These are phyloP conservation scores for Steinernema khuongi DNA, from an alignment of 1,140 invertebrate species.

Conservation along the genomic window DNA sequence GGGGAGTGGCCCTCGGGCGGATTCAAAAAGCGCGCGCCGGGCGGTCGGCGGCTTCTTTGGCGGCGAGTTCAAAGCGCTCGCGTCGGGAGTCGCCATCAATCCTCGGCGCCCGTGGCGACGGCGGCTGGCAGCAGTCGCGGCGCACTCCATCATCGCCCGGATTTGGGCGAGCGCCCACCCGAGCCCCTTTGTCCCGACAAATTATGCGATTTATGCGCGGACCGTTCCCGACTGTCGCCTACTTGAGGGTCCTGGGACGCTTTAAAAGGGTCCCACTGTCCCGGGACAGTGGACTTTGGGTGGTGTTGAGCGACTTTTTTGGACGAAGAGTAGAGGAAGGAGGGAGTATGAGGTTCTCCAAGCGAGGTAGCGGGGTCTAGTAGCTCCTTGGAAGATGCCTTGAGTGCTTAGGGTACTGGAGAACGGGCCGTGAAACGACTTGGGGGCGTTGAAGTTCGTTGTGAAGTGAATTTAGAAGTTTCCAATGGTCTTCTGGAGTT, in stretches of 20 bases:
- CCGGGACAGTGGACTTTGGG: no score
- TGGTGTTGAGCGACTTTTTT: no score
- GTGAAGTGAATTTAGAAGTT: no score
- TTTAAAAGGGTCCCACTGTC: no score
- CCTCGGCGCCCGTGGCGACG: neutral
- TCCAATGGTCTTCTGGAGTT: no score
- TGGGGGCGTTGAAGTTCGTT: no score
- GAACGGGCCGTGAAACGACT: no score
- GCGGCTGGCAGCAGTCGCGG: constrained; percentile 1
- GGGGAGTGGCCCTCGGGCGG: neutral
- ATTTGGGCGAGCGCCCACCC: neutral
- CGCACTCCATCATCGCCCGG: constrained; percentile 11
- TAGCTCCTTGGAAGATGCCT: no score
- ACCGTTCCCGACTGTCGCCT: neutral
- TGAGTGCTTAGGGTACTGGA: no score
- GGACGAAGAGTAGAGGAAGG: no score
- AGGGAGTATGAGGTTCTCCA: no score
- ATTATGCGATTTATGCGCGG: neutral
- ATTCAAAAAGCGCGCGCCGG: constrained; percentile 8
- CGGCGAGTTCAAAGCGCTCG: constrained; percentile 4
- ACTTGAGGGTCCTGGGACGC: neutral
- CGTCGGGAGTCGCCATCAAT: constrained; percentile 13
- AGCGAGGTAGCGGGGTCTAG: no score
- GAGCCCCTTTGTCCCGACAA: neutral
- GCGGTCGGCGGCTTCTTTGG: constrained; percentile 16